Evolutionary conservation across 2,113 vertebrate genomes (phyloP), one percentile per base, ranked within the genome.

Genomic region (Corythoichthys haematopterus): DNA sequence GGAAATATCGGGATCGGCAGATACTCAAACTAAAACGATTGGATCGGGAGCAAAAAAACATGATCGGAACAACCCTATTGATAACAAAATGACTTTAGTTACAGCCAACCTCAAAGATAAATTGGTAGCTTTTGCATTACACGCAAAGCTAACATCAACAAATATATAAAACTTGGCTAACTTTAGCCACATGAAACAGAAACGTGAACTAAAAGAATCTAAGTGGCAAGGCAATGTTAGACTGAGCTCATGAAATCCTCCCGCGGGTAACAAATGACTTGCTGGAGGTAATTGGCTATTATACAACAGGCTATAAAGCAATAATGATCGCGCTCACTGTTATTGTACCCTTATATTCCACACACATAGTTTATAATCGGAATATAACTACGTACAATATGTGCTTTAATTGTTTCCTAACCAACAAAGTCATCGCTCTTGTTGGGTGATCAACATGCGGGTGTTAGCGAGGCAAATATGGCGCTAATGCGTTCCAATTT

Each of bases 391-490:
- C 38, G 2, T 38, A n/a, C 15, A 38, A 59, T 59, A n/a, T 59
- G 36, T 37, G 35, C 13, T 6, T 6, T 38, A 38, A 35, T 43
- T 40, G 69, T 52, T 68, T 50, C 60, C 72, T 72, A 70, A 62
- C 75, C 50, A 67, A 71, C 61, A 62, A 80, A 83, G 78, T 66
- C 38, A 76, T 87, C 84, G 79, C 72, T 71, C 81, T 83, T 71
- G 75, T 67, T 82, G 74, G 80, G 80, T 82, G 76, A 78, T 33
- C 55, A 64, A 56, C 28, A 64, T 48, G 71, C 68, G 73, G 71
- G 77, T 77, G 53, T 74, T 76, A 56, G 80, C 69, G 20, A 20
- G 20, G 20, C 1, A 64, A 70, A 71, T 75, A 75, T 65, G 61
- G 71, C 64, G 63, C 40, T 75, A 80, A 79, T 69, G 74, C 66